Conservation (phyloP, 2,113 vertebrate genomes). For the Triplophysa siluroides region DNA sequence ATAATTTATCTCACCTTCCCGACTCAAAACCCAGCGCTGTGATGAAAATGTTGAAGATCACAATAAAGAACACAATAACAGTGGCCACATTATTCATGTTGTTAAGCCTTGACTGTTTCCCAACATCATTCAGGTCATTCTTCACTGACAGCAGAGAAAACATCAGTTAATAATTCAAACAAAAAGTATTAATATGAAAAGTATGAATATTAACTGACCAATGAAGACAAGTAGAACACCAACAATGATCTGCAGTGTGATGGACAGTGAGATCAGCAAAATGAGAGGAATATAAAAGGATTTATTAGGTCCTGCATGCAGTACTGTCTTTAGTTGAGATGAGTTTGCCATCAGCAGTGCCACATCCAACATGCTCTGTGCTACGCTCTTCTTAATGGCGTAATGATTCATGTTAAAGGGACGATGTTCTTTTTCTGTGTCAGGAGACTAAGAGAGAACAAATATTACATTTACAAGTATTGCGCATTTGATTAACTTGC, state of each 20-base stretch:
- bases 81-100: conserved; percentile 85
- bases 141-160: conserved; percentile 74
- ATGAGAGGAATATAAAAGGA: conserved; percentile 81
- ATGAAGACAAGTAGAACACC: conserved; percentile 90
- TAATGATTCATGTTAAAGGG: conserved; percentile 87
- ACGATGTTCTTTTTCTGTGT: too few relatives aligned
- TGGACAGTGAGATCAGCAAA: conserved; percentile 82
- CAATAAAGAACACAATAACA: conserved; percentile 86
- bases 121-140: conserved; percentile 85
- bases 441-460: too few relatives aligned
- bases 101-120: conserved; percentile 82
- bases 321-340: conserved; percentile 68
- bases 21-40: conserved; percentile 84
- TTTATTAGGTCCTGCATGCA: conserved; percentile 81
- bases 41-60: conserved; percentile 91
- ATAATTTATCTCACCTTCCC: conserved; percentile 40
- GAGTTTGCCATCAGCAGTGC: conserved; percentile 66
- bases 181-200: not conserved
- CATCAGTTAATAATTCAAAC: not conserved
- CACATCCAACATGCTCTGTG: conserved; percentile 90
- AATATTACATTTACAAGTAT: too few relatives aligned
- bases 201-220: conserved; percentile 69
- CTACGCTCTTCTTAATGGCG: conserved; percentile 86
- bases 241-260: conserved; percentile 80
- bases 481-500: too few relatives aligned